Evolutionary conservation across 1,140 invertebrate genomes (phyloP).

Genomic region (Drosophila orosa): DNA sequence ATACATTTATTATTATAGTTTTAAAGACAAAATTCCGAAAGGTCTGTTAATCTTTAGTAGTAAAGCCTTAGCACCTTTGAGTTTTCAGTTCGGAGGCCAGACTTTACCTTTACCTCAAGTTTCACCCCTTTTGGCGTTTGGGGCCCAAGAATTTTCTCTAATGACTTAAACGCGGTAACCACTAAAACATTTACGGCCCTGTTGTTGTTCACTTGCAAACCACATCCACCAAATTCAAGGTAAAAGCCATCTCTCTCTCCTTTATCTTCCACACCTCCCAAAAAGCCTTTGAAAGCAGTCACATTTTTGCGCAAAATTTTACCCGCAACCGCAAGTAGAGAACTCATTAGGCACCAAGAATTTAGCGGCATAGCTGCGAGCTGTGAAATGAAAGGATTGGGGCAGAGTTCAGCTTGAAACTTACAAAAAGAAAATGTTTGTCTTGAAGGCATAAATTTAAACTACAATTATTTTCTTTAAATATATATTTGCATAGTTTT

Average conservation of each 20-base stretch:
- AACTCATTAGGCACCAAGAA: slow-evolving; percentile 77
- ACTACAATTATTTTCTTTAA: too few species aligned
- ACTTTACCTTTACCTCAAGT: background rate
- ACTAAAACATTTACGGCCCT: slow-evolving; percentile 76
- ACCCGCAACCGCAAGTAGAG: slow-evolving; percentile 72
- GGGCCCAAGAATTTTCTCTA: slow-evolving; percentile 74
- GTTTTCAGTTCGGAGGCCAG: background rate
- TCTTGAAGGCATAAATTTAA: background rate
- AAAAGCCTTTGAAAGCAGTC: slow-evolving; percentile 55
- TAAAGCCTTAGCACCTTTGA: background rate
- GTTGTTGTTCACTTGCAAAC: slow-evolving; percentile 17
- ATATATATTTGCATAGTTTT: background rate
- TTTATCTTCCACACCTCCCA: background rate
- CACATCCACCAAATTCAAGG: slow-evolving; percentile 23
- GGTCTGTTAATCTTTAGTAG: background rate
- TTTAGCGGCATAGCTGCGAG: slow-evolving; percentile 50
- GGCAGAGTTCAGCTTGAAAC: too few species aligned
- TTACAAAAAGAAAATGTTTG: too few species aligned
- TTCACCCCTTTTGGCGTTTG: slow-evolving; percentile 41
- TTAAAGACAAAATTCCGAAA: background rate
- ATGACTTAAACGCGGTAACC: slow-evolving; percentile 80
- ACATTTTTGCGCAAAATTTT: slow-evolving; percentile 75
- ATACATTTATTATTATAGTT: background rate
- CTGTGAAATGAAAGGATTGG: slow-evolving; percentile 24
- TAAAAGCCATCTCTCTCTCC: slow-evolving; percentile 28